Evolutionary conservation across 1,140 invertebrate species (phyloP).

Genomic region (Trinorchestia longiramus): DNA sequence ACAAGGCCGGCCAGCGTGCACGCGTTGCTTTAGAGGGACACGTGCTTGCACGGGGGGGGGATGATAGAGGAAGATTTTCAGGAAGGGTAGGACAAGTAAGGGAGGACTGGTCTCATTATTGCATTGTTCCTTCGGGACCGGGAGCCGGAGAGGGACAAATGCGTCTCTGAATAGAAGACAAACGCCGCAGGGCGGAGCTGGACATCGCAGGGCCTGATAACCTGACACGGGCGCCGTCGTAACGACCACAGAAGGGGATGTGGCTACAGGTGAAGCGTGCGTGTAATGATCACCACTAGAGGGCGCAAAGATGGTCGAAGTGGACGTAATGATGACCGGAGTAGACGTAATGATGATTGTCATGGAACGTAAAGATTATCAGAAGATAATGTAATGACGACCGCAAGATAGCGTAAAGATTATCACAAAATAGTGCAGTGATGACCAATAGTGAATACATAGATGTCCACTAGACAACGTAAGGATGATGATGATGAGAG

Average conservation of each 20-base stretch:
- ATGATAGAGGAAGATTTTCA: too few relatives aligned
- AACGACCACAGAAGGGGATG: background rate
- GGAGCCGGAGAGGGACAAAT: background rate
- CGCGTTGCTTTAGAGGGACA: background rate
- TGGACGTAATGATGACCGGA: background rate
- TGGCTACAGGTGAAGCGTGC: background rate
- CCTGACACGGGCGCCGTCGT: background rate
- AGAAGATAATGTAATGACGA: background rate
- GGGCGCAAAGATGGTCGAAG: background rate
- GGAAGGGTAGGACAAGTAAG: background rate
- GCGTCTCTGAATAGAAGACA: constrained; percentile 46
- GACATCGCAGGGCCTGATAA: background rate
- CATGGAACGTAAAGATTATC: background rate
- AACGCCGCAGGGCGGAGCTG: background rate
- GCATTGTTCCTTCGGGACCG: background rate
- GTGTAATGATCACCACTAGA: background rate
- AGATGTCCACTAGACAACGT: background rate
- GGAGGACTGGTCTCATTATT: background rate
- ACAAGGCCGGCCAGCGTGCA: background rate
- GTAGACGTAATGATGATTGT: background rate
- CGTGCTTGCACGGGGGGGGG: background rate
- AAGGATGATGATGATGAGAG: background rate
- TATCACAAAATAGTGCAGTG: background rate
- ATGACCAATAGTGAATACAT: background rate
- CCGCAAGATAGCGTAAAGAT: background rate